Evolutionary conservation across 2,113 vertebrate genomes (phyloP).

Genomic region (Todiramphus chloris): DNA sequence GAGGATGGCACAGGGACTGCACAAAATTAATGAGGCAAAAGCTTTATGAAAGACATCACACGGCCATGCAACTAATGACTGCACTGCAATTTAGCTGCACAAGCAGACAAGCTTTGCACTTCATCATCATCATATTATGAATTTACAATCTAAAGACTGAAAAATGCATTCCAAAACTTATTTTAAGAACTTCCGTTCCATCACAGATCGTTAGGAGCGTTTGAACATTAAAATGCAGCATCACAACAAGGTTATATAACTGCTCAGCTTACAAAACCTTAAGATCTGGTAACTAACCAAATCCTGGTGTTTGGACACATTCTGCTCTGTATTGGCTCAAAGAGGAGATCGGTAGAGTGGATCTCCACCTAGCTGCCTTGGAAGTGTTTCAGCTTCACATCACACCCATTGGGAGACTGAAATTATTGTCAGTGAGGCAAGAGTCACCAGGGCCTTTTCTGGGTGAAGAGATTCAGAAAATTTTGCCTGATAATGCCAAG

Average conservation of each 20-base stretch:
- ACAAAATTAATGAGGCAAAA: not conserved
- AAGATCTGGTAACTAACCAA: not conserved
- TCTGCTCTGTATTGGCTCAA: not conserved
- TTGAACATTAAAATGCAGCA: not conserved
- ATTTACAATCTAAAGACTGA: not conserved
- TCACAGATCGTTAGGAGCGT: not conserved
- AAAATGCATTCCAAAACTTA: not conserved
- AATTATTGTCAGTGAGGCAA: not conserved
- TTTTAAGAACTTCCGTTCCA: not conserved
- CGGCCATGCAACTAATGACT: not conserved
- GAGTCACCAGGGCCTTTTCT: not conserved
- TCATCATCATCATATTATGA: accelerated
- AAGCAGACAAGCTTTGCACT: not conserved
- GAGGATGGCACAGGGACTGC: not conserved
- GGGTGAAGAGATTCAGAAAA: not conserved
- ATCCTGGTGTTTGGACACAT: not conserved
- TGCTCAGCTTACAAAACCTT: not conserved
- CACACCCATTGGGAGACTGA: not conserved
- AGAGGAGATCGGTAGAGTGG: not conserved
- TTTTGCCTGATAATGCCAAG: not conserved
- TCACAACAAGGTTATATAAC: not conserved
- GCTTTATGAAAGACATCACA: not conserved
- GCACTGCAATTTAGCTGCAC: not conserved
- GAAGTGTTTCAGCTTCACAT: not conserved
- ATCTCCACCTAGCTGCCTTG: not conserved